Evolutionary conservation across 2,888 invertebrate genomes (phyloP), one percentile per base, ranked within the genome.

Genomic region (Dendrolimus pini): DNA sequence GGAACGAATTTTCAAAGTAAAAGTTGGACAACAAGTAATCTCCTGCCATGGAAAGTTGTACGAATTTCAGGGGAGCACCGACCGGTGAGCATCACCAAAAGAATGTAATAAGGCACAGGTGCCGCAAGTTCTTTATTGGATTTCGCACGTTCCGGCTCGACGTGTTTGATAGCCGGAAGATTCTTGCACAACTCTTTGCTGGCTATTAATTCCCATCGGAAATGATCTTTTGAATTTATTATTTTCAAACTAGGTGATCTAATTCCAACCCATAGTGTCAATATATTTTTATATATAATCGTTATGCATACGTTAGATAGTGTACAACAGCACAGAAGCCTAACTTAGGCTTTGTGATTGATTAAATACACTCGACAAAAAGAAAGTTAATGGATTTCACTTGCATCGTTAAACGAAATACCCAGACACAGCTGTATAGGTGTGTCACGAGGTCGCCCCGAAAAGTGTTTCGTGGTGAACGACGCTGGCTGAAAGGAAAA

Each of bases 101-200:
- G 89, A 89, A 90, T 89, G 89, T 89, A 89, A 90, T 89, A 89
- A 87, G 85, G 84, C 80, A 78, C 89, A 90, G 89, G 89, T 90
- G 89, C 80, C 78, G 78, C 80, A 77, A 82, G 77, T 87, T 86
- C 88, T 87, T 90, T 90, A 90, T 90, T 89, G 88, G 86, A 89
- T 90, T 89, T 88, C 83, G 82, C 85, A 82, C 88, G 86, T 85
- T 88, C 88, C 88, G 63, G 71, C 72, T 74, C 82, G 87, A 88
- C 88, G 86, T 89, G 85, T 85, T 83, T 86, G 89, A 89, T 88
- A 82, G 85, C 83, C 83, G 79, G 76, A 82, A 83, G 83, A 89
- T 89, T 90, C 87, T 87, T 87, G 80, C 80, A 78, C 74, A 87
- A 89, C 85, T 86, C 85, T 83, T 84, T 80, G 77, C 69, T 73